phyloP scores from a whole-genome alignment of 1,140 invertebrate genomes.

The Mercenaria mercenaria region DNA sequence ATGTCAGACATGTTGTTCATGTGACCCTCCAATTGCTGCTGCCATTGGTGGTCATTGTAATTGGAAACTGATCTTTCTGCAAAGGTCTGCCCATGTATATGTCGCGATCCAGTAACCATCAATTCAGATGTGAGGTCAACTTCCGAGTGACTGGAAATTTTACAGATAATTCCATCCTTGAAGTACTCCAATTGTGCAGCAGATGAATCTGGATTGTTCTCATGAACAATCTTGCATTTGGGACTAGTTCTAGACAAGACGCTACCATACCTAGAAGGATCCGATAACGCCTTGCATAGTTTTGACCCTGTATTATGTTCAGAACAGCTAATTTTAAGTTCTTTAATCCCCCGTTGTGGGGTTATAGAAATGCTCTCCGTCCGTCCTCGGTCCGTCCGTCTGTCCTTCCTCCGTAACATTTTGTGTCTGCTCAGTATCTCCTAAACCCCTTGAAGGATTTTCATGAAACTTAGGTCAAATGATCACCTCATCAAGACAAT shows the following conservation, averaged over 20 bases:
- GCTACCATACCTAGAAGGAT: neutral
- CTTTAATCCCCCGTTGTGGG: neutral
- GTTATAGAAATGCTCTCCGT: too few relatives aligned
- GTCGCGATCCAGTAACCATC: conserved; percentile 38
- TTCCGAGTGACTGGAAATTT: conserved; percentile 1
- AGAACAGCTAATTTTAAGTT: neutral
- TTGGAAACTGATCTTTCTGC: too few relatives aligned
- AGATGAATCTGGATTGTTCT: conserved; percentile 61
- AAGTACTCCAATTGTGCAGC: conserved; percentile 38
- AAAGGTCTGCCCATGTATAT: conserved; percentile 55
- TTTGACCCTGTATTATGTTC: neutral
- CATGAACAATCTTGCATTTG: conserved; percentile 50
- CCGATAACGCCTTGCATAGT: conserved; percentile 3
- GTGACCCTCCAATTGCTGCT: neutral
- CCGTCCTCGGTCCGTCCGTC: too few relatives aligned
- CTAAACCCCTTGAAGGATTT: too few relatives aligned
- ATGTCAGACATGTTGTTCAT: neutral
- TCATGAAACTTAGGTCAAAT: too few relatives aligned
- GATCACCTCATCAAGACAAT: too few relatives aligned
- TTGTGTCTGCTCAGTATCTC: too few relatives aligned
- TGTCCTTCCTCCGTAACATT: too few relatives aligned
- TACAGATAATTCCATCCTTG: neutral
- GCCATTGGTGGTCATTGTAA: conserved; percentile 25
- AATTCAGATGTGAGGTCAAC: neutral
- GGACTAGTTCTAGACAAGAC: conserved; percentile 15